phyloP scores from a whole-genome alignment of 2,113 vertebrate genomes.

The Pterophyllum scalare region DNA sequence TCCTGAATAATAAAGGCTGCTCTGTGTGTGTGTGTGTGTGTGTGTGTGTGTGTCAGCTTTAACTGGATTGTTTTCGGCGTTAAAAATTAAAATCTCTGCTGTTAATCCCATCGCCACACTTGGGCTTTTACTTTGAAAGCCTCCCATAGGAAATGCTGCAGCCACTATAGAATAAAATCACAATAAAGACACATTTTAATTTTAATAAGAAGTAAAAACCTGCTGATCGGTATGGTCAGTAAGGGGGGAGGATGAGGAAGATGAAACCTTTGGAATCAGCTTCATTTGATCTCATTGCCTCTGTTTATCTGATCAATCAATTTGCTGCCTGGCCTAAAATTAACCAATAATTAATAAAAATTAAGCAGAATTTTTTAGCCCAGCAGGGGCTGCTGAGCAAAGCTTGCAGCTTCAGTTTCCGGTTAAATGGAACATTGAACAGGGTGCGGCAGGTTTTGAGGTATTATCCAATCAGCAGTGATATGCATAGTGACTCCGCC shows the following conservation, averaged over 20 bases:
- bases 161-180: background rate
- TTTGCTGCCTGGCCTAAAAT: background rate
- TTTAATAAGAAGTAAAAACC: background rate
- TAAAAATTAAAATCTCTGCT: slow-evolving; percentile 37
- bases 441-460: background rate
- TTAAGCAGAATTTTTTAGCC: background rate
- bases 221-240: background rate
- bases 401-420: too few species aligned
- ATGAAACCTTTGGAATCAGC: background rate
- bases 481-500: background rate
- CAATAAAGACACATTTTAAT: background rate
- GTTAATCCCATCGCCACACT: slow-evolving; percentile 37
- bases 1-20: background rate
- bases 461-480: background rate
- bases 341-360: background rate
- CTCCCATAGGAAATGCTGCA: slow-evolving; percentile 16
- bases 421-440: background rate
- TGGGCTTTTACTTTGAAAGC: slow-evolving; percentile 38
- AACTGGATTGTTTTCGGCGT: slow-evolving; percentile 37
- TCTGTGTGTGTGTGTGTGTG: rapidly evolving
- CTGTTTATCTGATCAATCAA: background rate
- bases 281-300: background rate
- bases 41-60: background rate
- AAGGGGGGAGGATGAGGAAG: background rate
- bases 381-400: background rate